Base-by-base conservation (phyloP, 2,797 vertebrate species). In the Cephalopachus bancanus region DNA sequence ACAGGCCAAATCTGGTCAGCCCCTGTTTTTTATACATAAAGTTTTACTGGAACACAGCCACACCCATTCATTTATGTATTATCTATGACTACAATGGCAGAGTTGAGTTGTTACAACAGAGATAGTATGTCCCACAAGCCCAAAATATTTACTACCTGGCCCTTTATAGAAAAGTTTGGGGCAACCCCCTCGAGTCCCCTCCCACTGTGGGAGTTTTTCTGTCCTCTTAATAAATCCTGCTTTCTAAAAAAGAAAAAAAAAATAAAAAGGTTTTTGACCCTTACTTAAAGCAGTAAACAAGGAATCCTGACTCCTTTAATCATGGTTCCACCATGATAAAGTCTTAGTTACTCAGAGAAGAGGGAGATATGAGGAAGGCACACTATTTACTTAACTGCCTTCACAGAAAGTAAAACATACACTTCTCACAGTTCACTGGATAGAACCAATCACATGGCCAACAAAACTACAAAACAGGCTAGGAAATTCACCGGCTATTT, bases 131-230 rank as follows among this genome's bases (percentile, higher is more conserved):
- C 49, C 22, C 49, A 78, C 26, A 83, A 69, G 51, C 30, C 76
- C 88, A 95, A 95, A 80, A n/a, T 78, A 92, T 69, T 84, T 87
- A 53, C 30, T 67, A 10, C 55, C 51, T 84, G 33, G 9, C 24
- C 62, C 19, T 65, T 91, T 83, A 78, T 5, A 79, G 44, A 83
- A 72, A 81, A 53, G 30, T 60, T 65, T 65, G 11, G 44, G 44
- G 44, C 44, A 44, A 44, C 44, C 44, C 44, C 44, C 44, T 44
- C 44, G 44, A 7, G 44, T 44, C 44, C 44, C 44, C 44, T 44
- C 44, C 44, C 44, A 44, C 44, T 44, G 44, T 44, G 44, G 44
- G 44, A 44, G 44, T 7, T 44, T 44, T 44, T 44, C 44, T 44
- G 44, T 44, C 44, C 44, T 44, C 44, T 44, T 44, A 44, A 44